Conservation (phyloP, 2,113 vertebrate genomes). For the Jacana jacana region DNA sequence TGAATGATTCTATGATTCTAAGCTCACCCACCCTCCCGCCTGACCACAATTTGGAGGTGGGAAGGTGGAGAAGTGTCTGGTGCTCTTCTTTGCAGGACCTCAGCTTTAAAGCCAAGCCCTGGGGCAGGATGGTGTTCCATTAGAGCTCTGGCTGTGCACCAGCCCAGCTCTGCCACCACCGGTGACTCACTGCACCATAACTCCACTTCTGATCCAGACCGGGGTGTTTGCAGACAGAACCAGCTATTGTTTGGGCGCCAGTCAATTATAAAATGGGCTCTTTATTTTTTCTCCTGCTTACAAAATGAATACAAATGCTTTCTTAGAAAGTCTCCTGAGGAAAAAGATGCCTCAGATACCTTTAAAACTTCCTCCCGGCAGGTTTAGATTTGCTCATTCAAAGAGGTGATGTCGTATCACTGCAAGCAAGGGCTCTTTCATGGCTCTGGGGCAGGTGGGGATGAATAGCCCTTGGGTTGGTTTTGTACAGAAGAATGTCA, state of each 20-base stretch:
- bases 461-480: background rate
- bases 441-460: background rate
- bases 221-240: background rate
- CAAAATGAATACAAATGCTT: background rate
- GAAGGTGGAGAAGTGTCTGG: background rate
- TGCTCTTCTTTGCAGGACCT: background rate
- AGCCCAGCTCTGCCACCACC: background rate
- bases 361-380: slow-evolving; percentile 1
- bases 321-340: background rate
- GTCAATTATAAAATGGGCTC: background rate
- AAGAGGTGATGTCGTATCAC: background rate
- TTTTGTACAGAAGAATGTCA: background rate
- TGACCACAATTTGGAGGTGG: background rate
- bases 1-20: no score
- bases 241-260: background rate
- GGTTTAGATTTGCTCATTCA: background rate
- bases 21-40: background rate
- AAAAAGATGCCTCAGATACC: background rate
- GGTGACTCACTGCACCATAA: background rate
- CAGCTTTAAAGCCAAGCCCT: background rate
- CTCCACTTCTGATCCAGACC: background rate
- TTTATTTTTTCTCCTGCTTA: background rate
- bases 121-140: background rate
- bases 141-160: background rate
- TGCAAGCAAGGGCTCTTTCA: background rate